Conservation (phyloP, 2,113 vertebrate species). For the Nerophis lumbriciformis region DNA sequence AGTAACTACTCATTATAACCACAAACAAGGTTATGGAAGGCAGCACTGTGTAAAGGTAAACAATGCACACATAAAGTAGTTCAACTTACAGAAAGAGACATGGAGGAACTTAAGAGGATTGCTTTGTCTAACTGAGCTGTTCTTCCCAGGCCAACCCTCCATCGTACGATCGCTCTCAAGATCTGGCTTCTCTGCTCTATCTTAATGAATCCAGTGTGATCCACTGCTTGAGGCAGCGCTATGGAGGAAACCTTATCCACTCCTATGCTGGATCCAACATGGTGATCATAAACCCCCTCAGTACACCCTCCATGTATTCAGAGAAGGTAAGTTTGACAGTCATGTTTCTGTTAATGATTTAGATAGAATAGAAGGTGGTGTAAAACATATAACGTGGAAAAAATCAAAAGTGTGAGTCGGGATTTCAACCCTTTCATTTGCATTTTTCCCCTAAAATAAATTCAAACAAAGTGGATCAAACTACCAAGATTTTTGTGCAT, state of each 20-base stretch:
- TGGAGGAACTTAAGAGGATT: background rate
- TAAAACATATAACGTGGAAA: too few relatives aligned
- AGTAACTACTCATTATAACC: too few relatives aligned
- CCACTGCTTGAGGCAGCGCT: constrained; percentile 90
- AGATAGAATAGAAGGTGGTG: too few relatives aligned
- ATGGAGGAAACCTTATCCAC: constrained; percentile 88
- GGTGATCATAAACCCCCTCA: constrained; percentile 90
- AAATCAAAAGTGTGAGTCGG: background rate
- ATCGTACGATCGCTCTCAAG: constrained; percentile 83
- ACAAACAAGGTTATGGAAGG: too few relatives aligned
- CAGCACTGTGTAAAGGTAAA: too few relatives aligned
- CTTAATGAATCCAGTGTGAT: constrained; percentile 92
- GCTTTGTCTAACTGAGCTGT: background rate
- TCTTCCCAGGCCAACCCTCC: constrained; percentile 85
- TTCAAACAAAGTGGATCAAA: too few relatives aligned
- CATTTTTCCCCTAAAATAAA: too few relatives aligned
- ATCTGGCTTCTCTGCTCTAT: constrained; percentile 88
- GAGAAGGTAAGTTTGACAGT: constrained; percentile 80
- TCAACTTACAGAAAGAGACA: too few relatives aligned
- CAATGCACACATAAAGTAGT: too few relatives aligned
- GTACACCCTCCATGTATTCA: constrained; percentile 91
- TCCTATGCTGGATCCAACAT: constrained; percentile 85
- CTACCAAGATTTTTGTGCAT: too few relatives aligned
- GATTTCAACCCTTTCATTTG: too few relatives aligned
- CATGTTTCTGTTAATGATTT: background rate